Percentiles rank a stretch among this genome's conserved stretches.
phyloP scores from a whole-genome alignment of 2,888 invertebrate species.

The Cantharis lateralis region DNA sequence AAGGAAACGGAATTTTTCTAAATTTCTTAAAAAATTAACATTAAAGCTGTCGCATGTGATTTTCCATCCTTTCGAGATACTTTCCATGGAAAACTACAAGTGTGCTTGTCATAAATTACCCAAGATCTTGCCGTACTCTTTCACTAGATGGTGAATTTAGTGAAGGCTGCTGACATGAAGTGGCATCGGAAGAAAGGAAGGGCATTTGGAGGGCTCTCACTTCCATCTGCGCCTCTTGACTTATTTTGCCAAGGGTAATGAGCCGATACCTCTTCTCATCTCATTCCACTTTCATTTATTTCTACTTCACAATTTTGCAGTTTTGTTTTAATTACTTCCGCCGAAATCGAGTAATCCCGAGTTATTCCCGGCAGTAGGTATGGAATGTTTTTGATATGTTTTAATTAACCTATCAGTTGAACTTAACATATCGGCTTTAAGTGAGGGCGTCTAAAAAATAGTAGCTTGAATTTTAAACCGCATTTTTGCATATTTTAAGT shows the following conservation, averaged over 20 bases:
- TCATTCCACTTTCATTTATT: constrained; percentile 3
- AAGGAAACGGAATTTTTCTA: background rate
- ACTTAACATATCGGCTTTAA: background rate
- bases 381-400: background rate
- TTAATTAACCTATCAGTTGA: background rate
- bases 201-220: constrained; percentile 35
- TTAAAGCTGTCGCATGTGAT: background rate
- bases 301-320: background rate
- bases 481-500: background rate
- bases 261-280: constrained; percentile 17
- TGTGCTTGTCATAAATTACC: background rate
- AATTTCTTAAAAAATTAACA: background rate
- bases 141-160: constrained; percentile 3
- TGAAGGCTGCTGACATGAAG: constrained; percentile 33
- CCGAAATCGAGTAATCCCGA: background rate
- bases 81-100: background rate
- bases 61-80: background rate
- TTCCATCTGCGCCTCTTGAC: constrained; percentile 38
- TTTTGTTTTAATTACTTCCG: background rate
- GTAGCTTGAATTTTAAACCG: background rate
- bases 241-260: constrained; percentile 24
- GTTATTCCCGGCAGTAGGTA: background rate
- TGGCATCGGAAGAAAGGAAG: constrained; percentile 36
- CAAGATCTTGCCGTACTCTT: background rate
- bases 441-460: background rate